Conservation (phyloP, 2,888 invertebrate genomes). For the Stenodema calcarata region DNA sequence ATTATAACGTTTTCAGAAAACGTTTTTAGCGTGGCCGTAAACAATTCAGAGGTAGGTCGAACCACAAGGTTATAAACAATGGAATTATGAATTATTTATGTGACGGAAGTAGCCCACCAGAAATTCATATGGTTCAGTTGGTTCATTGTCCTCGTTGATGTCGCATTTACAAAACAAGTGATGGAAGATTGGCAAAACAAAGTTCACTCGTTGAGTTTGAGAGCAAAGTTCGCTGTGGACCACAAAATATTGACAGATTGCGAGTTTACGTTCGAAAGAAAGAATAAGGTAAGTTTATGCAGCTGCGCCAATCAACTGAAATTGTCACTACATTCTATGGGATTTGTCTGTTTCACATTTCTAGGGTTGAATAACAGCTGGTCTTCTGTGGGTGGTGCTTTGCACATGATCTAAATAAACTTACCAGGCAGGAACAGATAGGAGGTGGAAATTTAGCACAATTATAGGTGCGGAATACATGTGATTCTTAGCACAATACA, state of each 20-base stretch:
- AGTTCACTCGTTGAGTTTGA: slow-evolving; percentile 73
- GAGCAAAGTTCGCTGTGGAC: slow-evolving; percentile 77
- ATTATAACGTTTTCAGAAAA: no score
- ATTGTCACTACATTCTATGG: no score
- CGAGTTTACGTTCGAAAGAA: slow-evolving; percentile 79
- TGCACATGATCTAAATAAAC: no score
- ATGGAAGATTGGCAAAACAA: slow-evolving; percentile 76
- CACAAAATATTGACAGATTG: slow-evolving; percentile 85
- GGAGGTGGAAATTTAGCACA: no score
- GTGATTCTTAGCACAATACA: no score
- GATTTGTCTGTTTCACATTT: no score
- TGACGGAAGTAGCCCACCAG: background rate
- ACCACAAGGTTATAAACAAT: background rate
- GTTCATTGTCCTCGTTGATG: background rate
- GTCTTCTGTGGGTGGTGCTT: no score
- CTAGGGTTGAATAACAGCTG: no score
- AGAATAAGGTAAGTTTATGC: slow-evolving; percentile 61
- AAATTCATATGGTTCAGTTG: background rate
- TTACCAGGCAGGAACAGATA: no score
- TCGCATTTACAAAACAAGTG: background rate
- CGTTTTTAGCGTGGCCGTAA: no score
- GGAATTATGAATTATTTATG: background rate
- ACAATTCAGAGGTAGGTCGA: background rate
- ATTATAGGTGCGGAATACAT: no score
- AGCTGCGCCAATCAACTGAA: no score